Conservation (phyloP, 1,140 invertebrate species). For the Neomicropteryx cornuta region DNA sequence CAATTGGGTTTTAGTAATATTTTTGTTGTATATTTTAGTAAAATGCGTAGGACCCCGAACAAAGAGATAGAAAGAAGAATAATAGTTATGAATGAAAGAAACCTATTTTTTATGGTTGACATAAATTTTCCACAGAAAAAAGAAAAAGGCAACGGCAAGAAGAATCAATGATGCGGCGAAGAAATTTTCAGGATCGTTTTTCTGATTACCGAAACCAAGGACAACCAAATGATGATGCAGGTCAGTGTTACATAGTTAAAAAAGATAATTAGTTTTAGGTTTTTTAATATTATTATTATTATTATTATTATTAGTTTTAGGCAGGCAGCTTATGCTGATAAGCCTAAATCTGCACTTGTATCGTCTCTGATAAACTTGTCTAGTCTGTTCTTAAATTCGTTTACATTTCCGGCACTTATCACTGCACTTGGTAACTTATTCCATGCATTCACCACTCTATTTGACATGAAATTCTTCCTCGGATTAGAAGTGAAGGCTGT, state of each 20-base stretch:
- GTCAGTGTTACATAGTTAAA: constrained; percentile 42
- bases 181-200: constrained; percentile 59
- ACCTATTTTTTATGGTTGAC: constrained; percentile 5
- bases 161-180: constrained; percentile 59
- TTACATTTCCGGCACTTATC: too few relatives aligned
- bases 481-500: too few relatives aligned
- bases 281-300: constrained; percentile 3
- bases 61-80: not conserved
- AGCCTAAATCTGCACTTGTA: too few relatives aligned
- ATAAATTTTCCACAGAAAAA: constrained; percentile 53
- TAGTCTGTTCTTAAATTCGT: too few relatives aligned
- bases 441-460: too few relatives aligned
- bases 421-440: too few relatives aligned
- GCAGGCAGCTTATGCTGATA: too few relatives aligned
- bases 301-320: too few relatives aligned
- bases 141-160: constrained; percentile 68
- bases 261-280: constrained; percentile 20
- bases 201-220: constrained; percentile 35
- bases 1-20: constrained; percentile 8
- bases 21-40: constrained; percentile 5
- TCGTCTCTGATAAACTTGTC: too few relatives aligned
- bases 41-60: too few relatives aligned
- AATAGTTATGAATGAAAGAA: constrained; percentile 5
- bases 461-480: too few relatives aligned
- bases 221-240: constrained; percentile 33